Evolutionary conservation across 2,888 invertebrate species (phyloP).

Genomic region (Graphium colonna): DNA sequence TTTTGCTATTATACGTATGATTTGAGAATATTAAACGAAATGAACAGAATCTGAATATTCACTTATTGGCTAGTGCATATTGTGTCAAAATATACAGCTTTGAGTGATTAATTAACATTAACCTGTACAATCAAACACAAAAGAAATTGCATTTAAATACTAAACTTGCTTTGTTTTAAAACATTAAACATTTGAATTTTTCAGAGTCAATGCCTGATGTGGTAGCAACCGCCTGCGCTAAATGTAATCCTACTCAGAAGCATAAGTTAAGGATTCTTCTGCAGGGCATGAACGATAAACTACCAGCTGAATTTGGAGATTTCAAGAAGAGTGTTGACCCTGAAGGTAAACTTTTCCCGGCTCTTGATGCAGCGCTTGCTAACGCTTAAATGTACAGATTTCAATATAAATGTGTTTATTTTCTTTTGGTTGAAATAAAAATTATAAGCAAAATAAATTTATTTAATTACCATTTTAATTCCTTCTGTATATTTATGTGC

Average conservation of each 20-base stretch:
- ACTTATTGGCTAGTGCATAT: too few species aligned
- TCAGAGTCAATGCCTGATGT: conserved; percentile 19
- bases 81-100: not conserved
- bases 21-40: too few species aligned
- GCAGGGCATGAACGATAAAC: conserved; percentile 68
- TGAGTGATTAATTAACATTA: not conserved
- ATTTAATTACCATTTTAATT: too few species aligned
- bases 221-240: conserved; percentile 24
- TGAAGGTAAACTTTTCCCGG: conserved; percentile 71
- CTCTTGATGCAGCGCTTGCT: conserved; percentile 57
- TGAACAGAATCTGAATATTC: too few species aligned
- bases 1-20: too few species aligned
- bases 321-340: conserved; percentile 80
- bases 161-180: not conserved
- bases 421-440: not conserved
- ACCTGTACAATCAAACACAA: not conserved
- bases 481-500: too few species aligned
- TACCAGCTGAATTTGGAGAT: conserved; percentile 61
- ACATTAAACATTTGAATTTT: conserved; percentile 20
- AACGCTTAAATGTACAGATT: conserved; percentile 31
- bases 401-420: not conserved
- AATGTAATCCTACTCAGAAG: conserved; percentile 26
- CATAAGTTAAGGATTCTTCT: conserved; percentile 23
- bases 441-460: too few species aligned
- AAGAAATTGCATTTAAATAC: not conserved